phyloP scores from a whole-genome alignment of 2,797 vertebrate species.

The Trachops cirrhosus region DNA sequence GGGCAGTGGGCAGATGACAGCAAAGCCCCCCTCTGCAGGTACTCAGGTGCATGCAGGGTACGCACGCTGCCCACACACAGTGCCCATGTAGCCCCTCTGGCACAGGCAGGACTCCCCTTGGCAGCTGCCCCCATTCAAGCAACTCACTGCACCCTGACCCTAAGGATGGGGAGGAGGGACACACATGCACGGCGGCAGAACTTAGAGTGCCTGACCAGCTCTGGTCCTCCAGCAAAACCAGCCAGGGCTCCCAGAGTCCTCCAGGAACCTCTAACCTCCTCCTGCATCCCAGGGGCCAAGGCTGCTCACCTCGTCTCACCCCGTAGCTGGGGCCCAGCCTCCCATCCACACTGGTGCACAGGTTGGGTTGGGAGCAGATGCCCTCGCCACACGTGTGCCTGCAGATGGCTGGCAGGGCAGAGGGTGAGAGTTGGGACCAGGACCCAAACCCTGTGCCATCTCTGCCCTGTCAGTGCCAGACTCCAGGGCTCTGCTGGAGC shows the following conservation, averaged over 20 bases:
- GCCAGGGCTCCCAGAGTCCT: not conserved
- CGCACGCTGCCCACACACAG: conserved; percentile 94
- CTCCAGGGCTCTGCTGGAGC: not conserved
- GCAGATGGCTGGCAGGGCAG: conserved; percentile 87
- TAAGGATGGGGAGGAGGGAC: conserved; percentile 60
- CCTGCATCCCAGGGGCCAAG: no score
- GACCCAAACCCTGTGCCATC: fast-evolving
- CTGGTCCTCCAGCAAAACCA: not conserved
- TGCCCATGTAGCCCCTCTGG: conserved; percentile 91
- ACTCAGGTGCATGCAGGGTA: conserved; percentile 49
- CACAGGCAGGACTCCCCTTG: conserved; percentile 89
- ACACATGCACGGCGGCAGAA: fast-evolving
- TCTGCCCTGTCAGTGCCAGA: not conserved
- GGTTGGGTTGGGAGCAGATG: conserved; percentile 95
- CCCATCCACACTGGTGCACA: conserved; percentile 93
- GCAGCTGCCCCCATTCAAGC: conserved; percentile 94
- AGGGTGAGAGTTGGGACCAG: fast-evolving
- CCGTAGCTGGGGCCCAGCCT: conserved; percentile 94
- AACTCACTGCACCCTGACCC: conserved; percentile 90
- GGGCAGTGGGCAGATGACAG: not conserved
- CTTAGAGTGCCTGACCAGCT: not conserved
- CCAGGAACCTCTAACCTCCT: not conserved
- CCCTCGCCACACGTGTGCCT: conserved; percentile 93
- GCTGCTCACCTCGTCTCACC: conserved; percentile 85
- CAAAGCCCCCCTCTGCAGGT: not conserved